These are phyloP conservation scores for Dicerorhinus sumatrensis DNA, from an alignment of 2,113 vertebrate genomes.

Conservation along the genomic window DNA sequence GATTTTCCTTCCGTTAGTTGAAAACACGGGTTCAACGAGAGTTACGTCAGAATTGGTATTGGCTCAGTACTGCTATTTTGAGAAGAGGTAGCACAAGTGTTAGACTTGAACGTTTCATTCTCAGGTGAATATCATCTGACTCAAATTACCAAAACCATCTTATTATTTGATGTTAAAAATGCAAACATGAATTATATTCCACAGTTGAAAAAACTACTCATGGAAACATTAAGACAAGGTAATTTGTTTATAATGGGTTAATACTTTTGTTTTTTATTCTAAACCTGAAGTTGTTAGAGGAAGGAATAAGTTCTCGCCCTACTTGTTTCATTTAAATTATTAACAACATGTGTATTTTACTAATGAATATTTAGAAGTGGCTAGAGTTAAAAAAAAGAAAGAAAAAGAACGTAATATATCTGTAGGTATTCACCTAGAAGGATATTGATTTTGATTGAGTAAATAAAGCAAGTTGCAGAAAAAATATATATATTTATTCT, in stretches of 20 bases:
- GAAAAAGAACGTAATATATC: not conserved
- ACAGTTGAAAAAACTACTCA: not conserved
- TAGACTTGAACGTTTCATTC: not conserved
- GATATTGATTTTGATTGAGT: not conserved
- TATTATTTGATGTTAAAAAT: not conserved
- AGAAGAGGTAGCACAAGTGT: not conserved
- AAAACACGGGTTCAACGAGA: not conserved
- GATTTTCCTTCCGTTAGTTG: not conserved
- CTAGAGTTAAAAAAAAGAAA: not conserved
- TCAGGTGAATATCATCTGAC: not conserved
- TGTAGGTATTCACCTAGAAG: not conserved
- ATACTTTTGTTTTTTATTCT: slow-evolving; percentile 10
- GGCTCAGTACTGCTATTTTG: not conserved
- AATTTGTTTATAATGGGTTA: not conserved
- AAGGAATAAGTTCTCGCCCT: not conserved
- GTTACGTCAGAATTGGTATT: not conserved
- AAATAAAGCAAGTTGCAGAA: not conserved
- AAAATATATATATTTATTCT: not conserved
- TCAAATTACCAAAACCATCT: not conserved
- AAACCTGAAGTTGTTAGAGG: not conserved
- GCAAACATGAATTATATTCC: not conserved
- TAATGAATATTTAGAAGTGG: not conserved
- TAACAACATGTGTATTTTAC: not conserved
- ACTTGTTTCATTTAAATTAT: not conserved
- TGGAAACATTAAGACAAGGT: not conserved